A percentile compares a stretch with the other conserved stretches of the same genome.
phyloP scores from a whole-genome alignment of 2,797 vertebrate species.

The Mus caroli region DNA sequence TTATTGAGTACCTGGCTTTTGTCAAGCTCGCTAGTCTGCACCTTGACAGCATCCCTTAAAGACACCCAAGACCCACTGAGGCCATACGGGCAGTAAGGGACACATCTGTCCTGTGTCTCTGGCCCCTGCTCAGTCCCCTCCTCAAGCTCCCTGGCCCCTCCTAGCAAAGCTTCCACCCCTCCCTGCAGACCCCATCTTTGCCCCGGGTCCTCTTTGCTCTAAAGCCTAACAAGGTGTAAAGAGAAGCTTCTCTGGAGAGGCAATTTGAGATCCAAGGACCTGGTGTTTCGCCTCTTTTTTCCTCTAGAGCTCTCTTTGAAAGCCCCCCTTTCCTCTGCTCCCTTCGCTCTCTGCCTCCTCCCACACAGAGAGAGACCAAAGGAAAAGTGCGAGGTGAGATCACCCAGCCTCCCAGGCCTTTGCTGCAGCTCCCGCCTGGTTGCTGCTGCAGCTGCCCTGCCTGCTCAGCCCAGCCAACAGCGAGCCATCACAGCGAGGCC shows the following conservation, averaged over 20 bases:
- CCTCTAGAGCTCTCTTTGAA: constrained; percentile 77
- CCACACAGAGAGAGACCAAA: constrained; percentile 70
- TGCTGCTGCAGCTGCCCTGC: constrained; percentile 39
- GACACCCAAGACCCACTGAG: background rate
- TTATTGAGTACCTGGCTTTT: background rate
- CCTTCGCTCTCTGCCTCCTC: constrained; percentile 55
- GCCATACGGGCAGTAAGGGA: background rate
- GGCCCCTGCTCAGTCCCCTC: background rate
- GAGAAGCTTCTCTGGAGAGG: constrained; percentile 77
- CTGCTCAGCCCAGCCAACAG: background rate
- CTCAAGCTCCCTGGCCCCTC: background rate
- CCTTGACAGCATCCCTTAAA: background rate
- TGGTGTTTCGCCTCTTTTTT: constrained; percentile 66
- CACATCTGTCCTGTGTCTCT: background rate
- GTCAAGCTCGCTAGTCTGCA: background rate
- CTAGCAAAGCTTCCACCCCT: background rate
- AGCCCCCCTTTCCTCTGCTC: background rate
- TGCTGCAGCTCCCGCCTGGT: background rate
- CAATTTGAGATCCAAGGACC: constrained; percentile 81
- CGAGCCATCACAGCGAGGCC: constrained; percentile 66
- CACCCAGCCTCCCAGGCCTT: background rate
- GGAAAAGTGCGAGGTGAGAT: constrained; percentile 71
- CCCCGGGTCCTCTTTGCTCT: background rate
- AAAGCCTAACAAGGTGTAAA: background rate
- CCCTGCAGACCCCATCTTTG: fast-evolving